Evolutionary conservation across 2,113 vertebrate genomes (phyloP), one percentile per base, ranked within the genome.

Genomic region (Pycnonotus jocosus): DNA sequence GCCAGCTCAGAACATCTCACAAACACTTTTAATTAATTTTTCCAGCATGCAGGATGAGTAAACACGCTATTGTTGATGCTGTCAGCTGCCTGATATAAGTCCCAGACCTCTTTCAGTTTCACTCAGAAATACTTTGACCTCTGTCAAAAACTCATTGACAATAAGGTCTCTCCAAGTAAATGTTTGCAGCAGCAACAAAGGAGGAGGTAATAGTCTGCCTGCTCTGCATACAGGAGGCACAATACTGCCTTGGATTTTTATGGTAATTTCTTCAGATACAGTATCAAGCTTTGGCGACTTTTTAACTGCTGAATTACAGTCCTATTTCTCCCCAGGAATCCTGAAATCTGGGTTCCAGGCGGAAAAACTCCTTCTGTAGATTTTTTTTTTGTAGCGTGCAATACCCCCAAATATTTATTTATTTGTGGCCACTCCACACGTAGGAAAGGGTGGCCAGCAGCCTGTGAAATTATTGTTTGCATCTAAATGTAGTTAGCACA

Each of bases 121-220:
- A 44, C 92, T 96, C 90, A 94, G 93, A 96, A 96, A 94, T 85
- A 88, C 85, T 90, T 44, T 78, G 96, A 96, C 96, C 95, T 90
- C 95, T 96, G 96, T 97, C 96, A 96, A 90, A 96, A 96, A 96
- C 66, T 93, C 92, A 94, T 92, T 81, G 94, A 91, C 94, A 95
- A 78, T 85, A 90, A 95, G 92, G 94, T 97, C 96, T 95, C 94
- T 90, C 62, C 88, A 58, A 94, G 90, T 92, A 93, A 96, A 95
- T 83, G 95, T 96, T 90, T 94, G 95, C 85, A 80, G 92, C 94
- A 83, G 92, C 90, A 90, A 96, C 95, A 96, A 94, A 97, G 77
- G 93, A 73, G 64, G 92, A 96, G 88, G 90, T 88, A 96, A 96
- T 94, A 70, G 88, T 78, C 73, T 86, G 90, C 85, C 94, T 93